These are phyloP conservation scores for Uromys caudimaculatus DNA, from an alignment of 2,797 vertebrate species.

Conservation along the genomic window DNA sequence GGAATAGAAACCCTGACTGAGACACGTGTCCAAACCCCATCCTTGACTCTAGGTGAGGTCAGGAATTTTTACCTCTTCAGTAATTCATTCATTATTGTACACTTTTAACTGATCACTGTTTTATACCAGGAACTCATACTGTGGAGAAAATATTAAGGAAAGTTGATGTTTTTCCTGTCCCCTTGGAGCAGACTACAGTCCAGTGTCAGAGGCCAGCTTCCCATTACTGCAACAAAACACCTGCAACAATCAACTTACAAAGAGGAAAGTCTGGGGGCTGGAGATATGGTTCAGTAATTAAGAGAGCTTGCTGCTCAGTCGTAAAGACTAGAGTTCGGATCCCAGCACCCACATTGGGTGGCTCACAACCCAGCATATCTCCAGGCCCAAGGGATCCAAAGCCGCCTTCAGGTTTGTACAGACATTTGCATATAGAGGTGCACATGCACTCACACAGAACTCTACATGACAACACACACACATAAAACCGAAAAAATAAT, in stretches of 20 bases:
- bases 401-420: not conserved
- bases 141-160: not conserved
- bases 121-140: not conserved
- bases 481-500: not conserved
- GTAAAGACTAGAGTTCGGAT: not conserved
- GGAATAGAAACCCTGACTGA: too few species aligned
- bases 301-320: not conserved
- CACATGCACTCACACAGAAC: too few species aligned
- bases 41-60: accelerated
- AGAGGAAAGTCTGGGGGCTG: not conserved
- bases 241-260: not conserved
- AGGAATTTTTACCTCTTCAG: not conserved
- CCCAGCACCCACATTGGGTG: not conserved
- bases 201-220: not conserved
- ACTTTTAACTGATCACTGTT: not conserved
- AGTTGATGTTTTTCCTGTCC: not conserved
- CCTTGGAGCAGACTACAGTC: not conserved
- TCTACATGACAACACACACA: not conserved
- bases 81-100: not conserved
- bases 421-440: not conserved
- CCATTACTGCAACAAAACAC: not conserved
- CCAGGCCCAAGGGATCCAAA: not conserved
- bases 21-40: not conserved
- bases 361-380: not conserved
- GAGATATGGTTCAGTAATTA: not conserved